Base-by-base conservation (phyloP, 2,797 vertebrate species). In the Siniperca obscura region DNA sequence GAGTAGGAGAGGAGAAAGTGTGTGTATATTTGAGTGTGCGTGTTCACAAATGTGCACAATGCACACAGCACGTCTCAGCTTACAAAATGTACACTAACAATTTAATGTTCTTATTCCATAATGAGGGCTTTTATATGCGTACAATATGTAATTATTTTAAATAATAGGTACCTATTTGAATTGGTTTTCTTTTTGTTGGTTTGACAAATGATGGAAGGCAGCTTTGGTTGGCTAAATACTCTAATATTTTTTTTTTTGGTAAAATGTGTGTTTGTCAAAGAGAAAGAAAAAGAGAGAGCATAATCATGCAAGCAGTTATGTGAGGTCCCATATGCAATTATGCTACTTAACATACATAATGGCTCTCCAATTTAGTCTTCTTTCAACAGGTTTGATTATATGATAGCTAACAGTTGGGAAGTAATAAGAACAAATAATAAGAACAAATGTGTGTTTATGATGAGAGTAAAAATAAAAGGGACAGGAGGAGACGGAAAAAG, bases 251-350 rank as follows among this genome's bases (percentile, higher is more conserved):
- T 59, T 61, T 70, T 70, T 25, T 21, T 69, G 36, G 34, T 53
- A 6, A 4, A 70, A 42, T 36, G 42, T 22, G 34, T 22, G 46
- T 56, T 71, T 66, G 22, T 75, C 53, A 55, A 66, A 78, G n/a
- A 72, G 17, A 70, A 69, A 78, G 59, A 67, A 10, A 50, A 74
- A 81, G 56, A 59, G 55, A 74, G 17, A 64, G 21, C 40, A 55
- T 83, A 84, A 85, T 81, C 36, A 55, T 21, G 48, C 16, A 53
- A 74, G 81, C 62, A 67, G 40, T 84, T 84, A 86, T 67, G 34
- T 38, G 65, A 80, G 44, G 70, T 76, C 57, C 61, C 34, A 84
- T 80, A 81, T 83, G 74, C 64, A 89, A 83, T 91, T 79, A 84
- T 44, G 61, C 57, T 81, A 46, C 89, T 87, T 81, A 86, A 81